These are phyloP conservation scores for Hyposoter didymator DNA, from an alignment of 2,888 invertebrate species.

Conservation along the genomic window DNA sequence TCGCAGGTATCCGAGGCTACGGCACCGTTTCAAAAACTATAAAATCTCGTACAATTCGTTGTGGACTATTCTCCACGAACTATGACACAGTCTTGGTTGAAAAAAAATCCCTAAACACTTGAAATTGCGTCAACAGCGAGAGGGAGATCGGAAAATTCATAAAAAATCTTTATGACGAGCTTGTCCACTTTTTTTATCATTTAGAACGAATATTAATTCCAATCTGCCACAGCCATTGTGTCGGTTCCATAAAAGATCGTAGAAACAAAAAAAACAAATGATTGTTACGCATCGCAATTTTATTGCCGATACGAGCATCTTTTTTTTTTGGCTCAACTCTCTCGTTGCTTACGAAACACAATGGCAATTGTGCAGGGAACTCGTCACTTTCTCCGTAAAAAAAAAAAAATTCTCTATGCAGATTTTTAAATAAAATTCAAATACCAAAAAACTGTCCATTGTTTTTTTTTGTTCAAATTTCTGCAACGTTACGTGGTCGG, in stretches of 20 bases:
- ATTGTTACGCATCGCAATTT: slow-evolving; percentile 58
- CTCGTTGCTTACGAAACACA: slow-evolving; percentile 33
- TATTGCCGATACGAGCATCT: slow-evolving; percentile 61
- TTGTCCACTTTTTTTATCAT: no score
- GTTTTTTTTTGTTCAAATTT: no score
- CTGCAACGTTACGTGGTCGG: no score
- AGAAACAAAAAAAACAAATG: slow-evolving; percentile 24
- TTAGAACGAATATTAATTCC: no score
- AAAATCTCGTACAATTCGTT: slow-evolving; percentile 14
- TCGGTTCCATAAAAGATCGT: background rate
- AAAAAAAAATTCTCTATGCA: background rate
- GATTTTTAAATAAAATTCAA: background rate
- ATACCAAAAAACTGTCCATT: no score
- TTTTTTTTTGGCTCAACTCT: background rate
- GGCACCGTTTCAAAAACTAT: slow-evolving; percentile 40
- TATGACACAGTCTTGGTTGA: background rate
- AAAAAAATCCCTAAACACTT: no score
- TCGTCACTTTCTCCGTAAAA: background rate
- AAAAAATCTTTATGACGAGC: no score
- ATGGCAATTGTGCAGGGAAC: slow-evolving; percentile 13
- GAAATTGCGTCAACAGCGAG: background rate
- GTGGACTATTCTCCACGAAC: slow-evolving; percentile 13
- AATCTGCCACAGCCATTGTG: no score
- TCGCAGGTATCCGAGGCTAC: slow-evolving; percentile 28
- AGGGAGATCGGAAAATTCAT: background rate